Conservation (phyloP, 2,888 invertebrate genomes). For the Rhorus exstirpatorius region DNA sequence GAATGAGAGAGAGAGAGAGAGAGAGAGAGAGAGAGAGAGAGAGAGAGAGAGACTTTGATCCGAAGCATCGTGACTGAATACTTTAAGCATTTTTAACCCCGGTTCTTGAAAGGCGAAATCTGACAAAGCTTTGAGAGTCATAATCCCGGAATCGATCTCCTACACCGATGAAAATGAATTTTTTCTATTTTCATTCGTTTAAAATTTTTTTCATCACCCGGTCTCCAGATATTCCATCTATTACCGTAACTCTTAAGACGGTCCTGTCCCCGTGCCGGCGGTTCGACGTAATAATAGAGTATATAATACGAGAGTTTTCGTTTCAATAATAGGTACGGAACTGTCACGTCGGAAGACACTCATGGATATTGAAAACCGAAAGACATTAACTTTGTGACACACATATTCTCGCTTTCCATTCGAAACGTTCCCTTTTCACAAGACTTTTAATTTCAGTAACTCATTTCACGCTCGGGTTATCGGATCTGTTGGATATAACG, state of each 20-base stretch:
- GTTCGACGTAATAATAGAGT: too few relatives aligned
- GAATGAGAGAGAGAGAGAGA: neutral
- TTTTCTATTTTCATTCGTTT: neutral
- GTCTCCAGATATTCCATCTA: too few relatives aligned
- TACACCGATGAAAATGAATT: neutral
- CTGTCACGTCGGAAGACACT: neutral
- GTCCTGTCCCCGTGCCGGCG: too few relatives aligned
- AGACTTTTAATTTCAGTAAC: slow-evolving; percentile 71
- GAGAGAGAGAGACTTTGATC: slow-evolving; percentile 28
- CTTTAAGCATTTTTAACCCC: slow-evolving; percentile 30
- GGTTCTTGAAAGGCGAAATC: neutral
- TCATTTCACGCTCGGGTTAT: slow-evolving; percentile 74
- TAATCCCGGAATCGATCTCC: neutral
- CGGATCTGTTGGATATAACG: slow-evolving; percentile 61
- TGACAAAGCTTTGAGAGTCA: neutral
- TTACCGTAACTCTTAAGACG: too few relatives aligned
- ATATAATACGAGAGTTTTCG: neutral
- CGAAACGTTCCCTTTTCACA: slow-evolving; percentile 57
- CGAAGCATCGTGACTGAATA: slow-evolving; percentile 17
- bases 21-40: neutral
- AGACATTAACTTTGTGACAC: slow-evolving; percentile 49
- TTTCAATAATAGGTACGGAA: neutral
- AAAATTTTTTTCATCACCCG: too few relatives aligned
- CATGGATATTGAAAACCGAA: too few relatives aligned
- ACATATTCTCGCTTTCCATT: slow-evolving; percentile 18